These are phyloP conservation scores for Dione vanillae DNA, from an alignment of 2,888 invertebrate genomes.

Conservation along the genomic window DNA sequence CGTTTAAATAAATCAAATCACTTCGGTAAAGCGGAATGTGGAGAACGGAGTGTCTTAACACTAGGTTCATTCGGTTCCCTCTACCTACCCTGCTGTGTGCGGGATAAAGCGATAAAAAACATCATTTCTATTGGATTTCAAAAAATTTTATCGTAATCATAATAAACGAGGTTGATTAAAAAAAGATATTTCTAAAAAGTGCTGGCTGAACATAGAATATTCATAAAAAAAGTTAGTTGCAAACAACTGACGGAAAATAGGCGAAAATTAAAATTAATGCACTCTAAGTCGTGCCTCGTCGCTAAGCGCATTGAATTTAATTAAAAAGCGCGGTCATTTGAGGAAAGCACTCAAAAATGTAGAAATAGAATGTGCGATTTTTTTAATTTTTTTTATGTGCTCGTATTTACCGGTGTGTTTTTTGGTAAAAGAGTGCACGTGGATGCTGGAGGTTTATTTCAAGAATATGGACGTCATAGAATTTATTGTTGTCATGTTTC, in stretches of 20 bases:
- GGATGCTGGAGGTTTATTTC: slow-evolving; percentile 24
- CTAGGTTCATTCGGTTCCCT: no score
- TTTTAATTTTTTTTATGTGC: slow-evolving; percentile 18
- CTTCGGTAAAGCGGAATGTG: no score
- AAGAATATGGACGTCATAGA: slow-evolving; percentile 2
- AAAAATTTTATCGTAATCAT: slow-evolving; percentile 23
- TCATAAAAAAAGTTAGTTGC: slow-evolving; percentile 28
- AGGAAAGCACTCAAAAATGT: slow-evolving; percentile 32
- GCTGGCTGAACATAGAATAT: slow-evolving; percentile 28
- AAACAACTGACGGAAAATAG: slow-evolving; percentile 34
- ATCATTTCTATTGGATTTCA: slow-evolving; percentile 7
- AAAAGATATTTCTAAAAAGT: slow-evolving; percentile 27
- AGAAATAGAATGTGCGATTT: slow-evolving; percentile 31
- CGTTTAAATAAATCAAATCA: slow-evolving; percentile 2
- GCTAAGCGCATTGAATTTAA: slow-evolving; percentile 41
- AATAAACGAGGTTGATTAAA: slow-evolving; percentile 30
- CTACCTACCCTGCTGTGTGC: no score
- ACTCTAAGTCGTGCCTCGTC: slow-evolving; percentile 35
- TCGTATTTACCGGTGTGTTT: slow-evolving; percentile 23
- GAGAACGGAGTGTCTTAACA: no score
- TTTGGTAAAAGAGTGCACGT: slow-evolving; percentile 18
- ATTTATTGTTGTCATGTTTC: slow-evolving; percentile 10
- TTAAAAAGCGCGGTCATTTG: slow-evolving; percentile 42
- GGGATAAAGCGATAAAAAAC: no score
- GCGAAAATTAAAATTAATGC: slow-evolving; percentile 37